Percentiles rank a stretch among this genome's conserved stretches.
Conservation (phyloP, 2,888 invertebrate genomes). For the Idaea biselata region DNA sequence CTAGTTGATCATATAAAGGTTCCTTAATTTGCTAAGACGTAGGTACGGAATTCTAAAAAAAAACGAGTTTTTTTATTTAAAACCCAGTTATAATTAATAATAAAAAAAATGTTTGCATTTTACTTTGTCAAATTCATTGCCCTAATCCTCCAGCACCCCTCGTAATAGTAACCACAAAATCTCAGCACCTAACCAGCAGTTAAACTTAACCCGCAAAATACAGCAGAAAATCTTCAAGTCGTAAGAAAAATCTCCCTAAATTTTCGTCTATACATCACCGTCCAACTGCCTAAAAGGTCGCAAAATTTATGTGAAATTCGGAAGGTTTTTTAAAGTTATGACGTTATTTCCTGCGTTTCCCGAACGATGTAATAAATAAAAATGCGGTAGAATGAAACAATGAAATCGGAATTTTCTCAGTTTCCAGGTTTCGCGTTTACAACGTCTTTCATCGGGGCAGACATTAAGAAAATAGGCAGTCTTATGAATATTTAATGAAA, state of each 20-base stretch:
- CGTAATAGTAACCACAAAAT: not conserved
- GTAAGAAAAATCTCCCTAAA: not conserved
- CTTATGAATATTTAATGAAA: constrained; percentile 11
- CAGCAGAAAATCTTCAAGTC: not conserved
- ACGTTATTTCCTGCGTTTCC: constrained; percentile 31
- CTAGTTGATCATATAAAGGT: no score
- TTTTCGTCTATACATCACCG: constrained; percentile 22
- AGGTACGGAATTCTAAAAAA: no score
- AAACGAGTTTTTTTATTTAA: no score
- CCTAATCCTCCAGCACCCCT: no score
- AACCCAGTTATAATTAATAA: no score
- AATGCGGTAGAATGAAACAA: constrained; percentile 3
- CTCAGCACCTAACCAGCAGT: not conserved
- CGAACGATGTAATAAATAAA: constrained; percentile 23
- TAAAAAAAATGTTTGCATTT: no score
- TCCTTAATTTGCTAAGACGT: no score
- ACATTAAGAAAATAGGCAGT: not conserved
- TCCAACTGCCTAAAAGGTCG: constrained; percentile 35
- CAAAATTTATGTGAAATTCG: constrained; percentile 41
- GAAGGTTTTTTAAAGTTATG: constrained; percentile 42
- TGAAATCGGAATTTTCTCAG: not conserved
- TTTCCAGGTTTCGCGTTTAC: not conserved
- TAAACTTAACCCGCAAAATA: not conserved
- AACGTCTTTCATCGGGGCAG: not conserved
- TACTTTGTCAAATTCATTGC: no score